Conservation (phyloP, 2,113 vertebrate species). For the Rhinolophus ferrumequinum region DNA sequence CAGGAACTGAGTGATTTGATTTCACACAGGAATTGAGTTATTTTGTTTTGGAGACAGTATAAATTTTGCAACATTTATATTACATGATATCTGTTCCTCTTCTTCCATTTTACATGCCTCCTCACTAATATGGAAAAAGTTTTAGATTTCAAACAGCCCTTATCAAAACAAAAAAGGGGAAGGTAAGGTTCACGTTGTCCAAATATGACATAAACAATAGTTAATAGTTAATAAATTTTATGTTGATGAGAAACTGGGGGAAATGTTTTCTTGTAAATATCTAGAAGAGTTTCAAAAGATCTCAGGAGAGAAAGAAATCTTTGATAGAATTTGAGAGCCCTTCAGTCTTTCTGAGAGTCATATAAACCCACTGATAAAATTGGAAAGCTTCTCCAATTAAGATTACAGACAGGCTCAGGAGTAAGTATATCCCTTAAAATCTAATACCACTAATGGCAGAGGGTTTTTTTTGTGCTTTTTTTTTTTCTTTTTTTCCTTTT, state of each 20-base stretch:
- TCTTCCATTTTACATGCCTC: neutral
- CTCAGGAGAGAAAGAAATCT: neutral
- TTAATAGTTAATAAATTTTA: neutral
- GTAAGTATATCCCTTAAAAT: slow-evolving; percentile 3
- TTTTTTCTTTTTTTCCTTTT: neutral
- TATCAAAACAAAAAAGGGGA: neutral
- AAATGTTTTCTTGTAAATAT: slow-evolving; percentile 13
- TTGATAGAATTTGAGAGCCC: neutral
- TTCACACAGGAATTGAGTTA: neutral
- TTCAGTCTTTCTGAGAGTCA: neutral
- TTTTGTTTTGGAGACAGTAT: neutral
- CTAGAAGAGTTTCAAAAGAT: slow-evolving; percentile 40
- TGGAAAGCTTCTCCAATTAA: neutral
- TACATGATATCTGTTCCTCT: neutral
- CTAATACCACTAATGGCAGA: neutral
- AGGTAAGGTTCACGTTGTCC: neutral
- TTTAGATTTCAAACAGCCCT: neutral
- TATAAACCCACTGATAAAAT: neutral
- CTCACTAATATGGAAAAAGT: neutral
- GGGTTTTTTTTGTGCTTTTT: neutral
- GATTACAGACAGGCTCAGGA: neutral
- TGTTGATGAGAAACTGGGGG: neutral
- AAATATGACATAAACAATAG: neutral
- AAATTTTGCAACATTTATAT: neutral
- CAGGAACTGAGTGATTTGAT: neutral